These are phyloP conservation scores for Rhabditoides inermis DNA, from an alignment of 2,888 invertebrate genomes.

Conservation along the genomic window DNA sequence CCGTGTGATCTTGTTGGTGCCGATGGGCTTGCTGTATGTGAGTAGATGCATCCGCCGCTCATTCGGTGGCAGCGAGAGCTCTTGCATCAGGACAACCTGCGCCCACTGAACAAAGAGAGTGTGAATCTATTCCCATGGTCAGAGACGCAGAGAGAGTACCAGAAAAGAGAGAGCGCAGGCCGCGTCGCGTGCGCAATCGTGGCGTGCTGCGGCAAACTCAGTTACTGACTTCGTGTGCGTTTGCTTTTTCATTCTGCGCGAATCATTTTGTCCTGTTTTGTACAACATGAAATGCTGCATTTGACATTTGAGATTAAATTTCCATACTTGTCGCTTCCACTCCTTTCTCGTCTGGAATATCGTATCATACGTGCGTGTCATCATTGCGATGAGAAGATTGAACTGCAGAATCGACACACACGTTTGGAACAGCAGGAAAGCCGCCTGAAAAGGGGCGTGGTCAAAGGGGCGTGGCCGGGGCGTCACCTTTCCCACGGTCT, in stretches of 20 bases:
- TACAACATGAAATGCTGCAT: background rate
- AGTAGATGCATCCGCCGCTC: slow-evolving; percentile 69
- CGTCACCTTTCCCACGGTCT: slow-evolving; percentile 13
- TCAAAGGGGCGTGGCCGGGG: too few relatives aligned
- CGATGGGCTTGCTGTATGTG: slow-evolving; percentile 80
- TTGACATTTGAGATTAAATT: background rate
- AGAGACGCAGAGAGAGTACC: too few relatives aligned
- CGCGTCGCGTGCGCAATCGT: too few relatives aligned
- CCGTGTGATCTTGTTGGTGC: slow-evolving; percentile 45
- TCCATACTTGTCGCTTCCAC: slow-evolving; percentile 69
- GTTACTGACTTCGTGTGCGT: too few relatives aligned
- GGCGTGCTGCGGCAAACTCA: too few relatives aligned
- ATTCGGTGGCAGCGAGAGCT: slow-evolving; percentile 82
- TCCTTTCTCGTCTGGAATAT: slow-evolving; percentile 92
- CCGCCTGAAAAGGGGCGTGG: slow-evolving; percentile 51
- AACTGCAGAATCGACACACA: slow-evolving; percentile 87
- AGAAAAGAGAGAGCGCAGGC: too few relatives aligned
- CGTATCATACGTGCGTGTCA: slow-evolving; percentile 86
- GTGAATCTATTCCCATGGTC: too few relatives aligned
- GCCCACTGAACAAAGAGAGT: slow-evolving; percentile 28
- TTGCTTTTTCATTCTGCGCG: too few relatives aligned
- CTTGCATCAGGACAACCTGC: slow-evolving; percentile 87
- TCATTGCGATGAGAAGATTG: slow-evolving; percentile 98
- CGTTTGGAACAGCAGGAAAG: slow-evolving; percentile 94
- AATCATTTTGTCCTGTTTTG: too few relatives aligned